Base-by-base conservation (phyloP, 2,888 invertebrate species). In the Coenonympha glycerion region DNA sequence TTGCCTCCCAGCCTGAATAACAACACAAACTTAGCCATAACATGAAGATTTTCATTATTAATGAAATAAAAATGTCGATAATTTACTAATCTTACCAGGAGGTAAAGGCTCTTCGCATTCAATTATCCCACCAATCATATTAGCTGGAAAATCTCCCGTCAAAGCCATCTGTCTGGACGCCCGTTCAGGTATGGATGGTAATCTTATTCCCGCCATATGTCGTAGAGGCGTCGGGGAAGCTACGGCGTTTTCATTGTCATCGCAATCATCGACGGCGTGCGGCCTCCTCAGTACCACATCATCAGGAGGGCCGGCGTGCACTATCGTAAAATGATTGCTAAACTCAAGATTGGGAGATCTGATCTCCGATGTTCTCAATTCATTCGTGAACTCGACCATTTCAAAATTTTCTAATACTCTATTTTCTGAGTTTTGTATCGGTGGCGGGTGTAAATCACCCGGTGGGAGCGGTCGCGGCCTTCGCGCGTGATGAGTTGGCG, bases 1-100 rank as follows among this genome's bases (percentile, higher is more conserved):
- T 91, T 0, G 98, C 97, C 83, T 99, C 98, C 98, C 98, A 99
- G 19, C 97, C 97, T 91, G 86, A 11, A n/a, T n/a, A n/a, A n/a
- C n/a, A n/a, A n/a, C n/a, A n/a, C n/a, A n/a, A n/a, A n/a, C n/a
- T n/a, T n/a, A n/a, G n/a, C 4, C 3, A 13, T 30, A 6, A 33
- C 8, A n/a, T 24, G 24, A 6, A 4, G 8, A 5, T 21, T 22
- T 37, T 31, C 3, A 9, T 31, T 6, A 11, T 6, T 8, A 33
- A n/a, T 15, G 1, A 13, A 4, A 16, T 3, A 8, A 33, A 34
- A 11, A n/a, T 19, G 19, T n/a, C 0, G 5, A 19, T 19, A 36
- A 36, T n/a, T 19, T 3, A 37, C 11, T 21, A 22, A 30, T 19
- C 89, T 88, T 84, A 95, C 95, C 94, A 65, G 94, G 92, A 37